Evolutionary conservation across 2,888 invertebrate genomes (phyloP).

Genomic region (Rhodophaea formosa): DNA sequence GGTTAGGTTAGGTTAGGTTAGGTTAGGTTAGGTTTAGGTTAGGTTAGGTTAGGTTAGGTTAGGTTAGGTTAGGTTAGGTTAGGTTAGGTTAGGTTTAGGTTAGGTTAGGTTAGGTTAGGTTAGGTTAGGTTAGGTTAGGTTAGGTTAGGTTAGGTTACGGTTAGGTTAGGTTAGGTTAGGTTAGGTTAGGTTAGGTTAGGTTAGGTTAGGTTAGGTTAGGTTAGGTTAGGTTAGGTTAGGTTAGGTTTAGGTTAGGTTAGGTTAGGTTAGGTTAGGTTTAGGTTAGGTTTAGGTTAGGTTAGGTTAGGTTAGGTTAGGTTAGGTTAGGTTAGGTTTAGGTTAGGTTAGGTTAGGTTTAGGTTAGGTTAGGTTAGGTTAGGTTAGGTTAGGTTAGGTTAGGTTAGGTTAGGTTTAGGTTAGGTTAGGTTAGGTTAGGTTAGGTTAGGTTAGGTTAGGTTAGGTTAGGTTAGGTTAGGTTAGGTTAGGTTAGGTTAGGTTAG

Average conservation of each 20-base stretch:
- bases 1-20: no score
- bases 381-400: slow-evolving; percentile 7
- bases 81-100: no score
- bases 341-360: slow-evolving; percentile 7
- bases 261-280: slow-evolving; percentile 7
- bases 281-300: slow-evolving; percentile 7
- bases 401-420: slow-evolving; percentile 7
- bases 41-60: no score
- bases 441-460: slow-evolving; percentile 4
- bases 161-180: no score
- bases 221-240: slow-evolving; percentile 7
- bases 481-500: slow-evolving; percentile 4
- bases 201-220: slow-evolving; percentile 6
- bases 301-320: slow-evolving; percentile 7
- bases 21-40: no score
- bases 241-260: slow-evolving; percentile 7
- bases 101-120: no score
- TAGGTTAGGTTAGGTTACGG: no score
- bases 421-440: slow-evolving; percentile 5
- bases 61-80: no score
- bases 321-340: slow-evolving; percentile 7
- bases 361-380: slow-evolving; percentile 7
- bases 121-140: no score
- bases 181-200: slow-evolving; percentile 7
- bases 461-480: slow-evolving; percentile 4